Base-by-base conservation (phyloP, 2,113 vertebrate genomes). In the Brienomyrus longianalis region DNA sequence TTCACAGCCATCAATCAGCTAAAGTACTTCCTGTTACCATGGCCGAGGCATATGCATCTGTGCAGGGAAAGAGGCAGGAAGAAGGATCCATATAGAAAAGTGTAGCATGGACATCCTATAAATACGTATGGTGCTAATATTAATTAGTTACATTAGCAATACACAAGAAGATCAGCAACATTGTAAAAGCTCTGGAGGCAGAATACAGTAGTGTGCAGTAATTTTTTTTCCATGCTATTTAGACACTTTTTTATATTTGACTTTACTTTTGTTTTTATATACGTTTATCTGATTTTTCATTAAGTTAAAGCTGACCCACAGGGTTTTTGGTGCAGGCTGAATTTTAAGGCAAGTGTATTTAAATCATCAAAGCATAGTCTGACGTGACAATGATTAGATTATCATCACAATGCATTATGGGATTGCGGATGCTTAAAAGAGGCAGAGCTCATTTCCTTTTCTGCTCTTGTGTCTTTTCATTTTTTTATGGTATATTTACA, bases 1-100 rank as follows among this genome's bases (percentile, higher is more conserved):
- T 62, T 48, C 86, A 89, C 89, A 66, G 89, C 88, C 90, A 89
- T 89, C 77, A 90, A 70, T 83, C 91, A n/a, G 83, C 43, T 84
- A n/a, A 91, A 70, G 83, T 52, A 43, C 51, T 88, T 90, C 52
- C 74, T n/a, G 21, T 50, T 10, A 35, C 39, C 21, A 43, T 43
- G 43, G 52, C 13, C 13, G 13, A 56, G 9, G 10, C 15, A 7
- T 0, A 10, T 21, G 80, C 70, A 50, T 35, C 23, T 93, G 23
- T 70, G 48, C n/a, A 47, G 39, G 87, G 83, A 86, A 13, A 84
- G 17, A 70, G n/a, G 39, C 87, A 45, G 35, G 21, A 86, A 23
- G 86, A 90, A 89, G 43, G 27, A 90, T 80, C 31, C 74, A 43
- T 43, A 15, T 80, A 19, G 13, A 39, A 19, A 80, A 19, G 13